phyloP scores from a whole-genome alignment of 2,888 invertebrate genomes.

The Parnassius mnemosyne region DNA sequence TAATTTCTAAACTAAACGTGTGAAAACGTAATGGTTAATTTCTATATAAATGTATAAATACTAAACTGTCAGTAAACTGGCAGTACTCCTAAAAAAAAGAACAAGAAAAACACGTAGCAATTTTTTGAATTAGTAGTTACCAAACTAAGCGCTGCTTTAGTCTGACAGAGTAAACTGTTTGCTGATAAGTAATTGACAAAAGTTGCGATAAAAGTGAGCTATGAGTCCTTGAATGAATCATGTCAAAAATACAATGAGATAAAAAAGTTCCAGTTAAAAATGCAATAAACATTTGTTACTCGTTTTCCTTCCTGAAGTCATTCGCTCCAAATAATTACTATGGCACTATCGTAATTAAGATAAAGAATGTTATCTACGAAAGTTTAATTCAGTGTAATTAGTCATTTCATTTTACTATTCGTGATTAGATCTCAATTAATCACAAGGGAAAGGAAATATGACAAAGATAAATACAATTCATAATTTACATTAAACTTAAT shows the following conservation, averaged over 20 bases:
- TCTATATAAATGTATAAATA: too few species aligned
- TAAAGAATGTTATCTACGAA: slow-evolving; percentile 29
- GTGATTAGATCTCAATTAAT: slow-evolving; percentile 31
- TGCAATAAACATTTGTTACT: slow-evolving; percentile 14
- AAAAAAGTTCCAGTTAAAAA: slow-evolving; percentile 10
- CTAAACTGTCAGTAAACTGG: too few species aligned
- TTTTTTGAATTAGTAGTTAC: too few species aligned
- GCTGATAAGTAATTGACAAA: too few species aligned
- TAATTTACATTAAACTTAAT: not conserved
- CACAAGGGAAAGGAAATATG: slow-evolving; percentile 22
- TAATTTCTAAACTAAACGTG: too few species aligned
- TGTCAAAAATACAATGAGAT: slow-evolving; percentile 9
- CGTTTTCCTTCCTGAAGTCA: slow-evolving; percentile 17
- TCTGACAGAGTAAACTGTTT: too few species aligned
- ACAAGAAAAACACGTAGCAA: too few species aligned
- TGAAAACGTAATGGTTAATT: too few species aligned
- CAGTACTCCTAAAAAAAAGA: too few species aligned
- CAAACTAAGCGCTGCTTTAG: too few species aligned
- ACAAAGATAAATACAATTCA: not conserved
- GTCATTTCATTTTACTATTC: slow-evolving; percentile 27
- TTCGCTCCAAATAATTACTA: slow-evolving; percentile 31
- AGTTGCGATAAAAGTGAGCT: too few species aligned
- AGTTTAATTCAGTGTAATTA: slow-evolving; percentile 28
- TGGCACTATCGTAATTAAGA: slow-evolving; percentile 34
- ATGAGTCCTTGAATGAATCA: not conserved